Evolutionary conservation across 2,888 invertebrate genomes (phyloP), one percentile per base, ranked within the genome.

Genomic region (Nomada hirtipes): DNA sequence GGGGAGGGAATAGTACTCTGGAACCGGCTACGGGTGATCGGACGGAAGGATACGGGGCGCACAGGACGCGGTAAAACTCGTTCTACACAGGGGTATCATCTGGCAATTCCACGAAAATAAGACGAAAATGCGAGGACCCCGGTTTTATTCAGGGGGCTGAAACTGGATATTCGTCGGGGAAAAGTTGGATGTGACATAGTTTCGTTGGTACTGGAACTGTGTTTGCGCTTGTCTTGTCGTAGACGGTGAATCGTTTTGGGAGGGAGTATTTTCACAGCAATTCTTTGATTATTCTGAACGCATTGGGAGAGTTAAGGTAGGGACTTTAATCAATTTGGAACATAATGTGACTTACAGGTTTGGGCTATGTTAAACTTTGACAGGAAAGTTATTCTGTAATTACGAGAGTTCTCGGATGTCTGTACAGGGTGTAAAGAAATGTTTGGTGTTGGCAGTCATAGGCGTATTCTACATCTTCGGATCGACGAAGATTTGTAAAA

Each of bases 1-100:
- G 53, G 70, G 65, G 68, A 55, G 71, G 59, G 79, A 79, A 68
- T 68, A 72, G 71, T 80, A 75, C 47, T 82, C 67, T 82, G 75
- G 47, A 82, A 72, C n/a, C 68, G 76, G 76, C 83, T 82, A 82
- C 76, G 42, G 76, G 70, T 59, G 59, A 61, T 75, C 59, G 65
- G 26, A 71, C 36, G 50, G 44, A 65, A 59, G 68, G 44, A 47
- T 18, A 20, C 2, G n/a, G 29, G n/a, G 20, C 50, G 70, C 59
- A 64, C 42, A 18, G 42, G 11, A 20, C 20, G 68, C 15, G 74
- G 44, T 50, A 26, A 63, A 68, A 18, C 15, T 68, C 50, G 23
- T 63, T 67, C 44, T 47, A 26, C 57, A 42, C 61, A 57, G 11
- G 60, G 52, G 11, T 20, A 20, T 15, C 15, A 26, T 18, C 13